phyloP scores from a whole-genome alignment of 2,888 invertebrate genomes.

The Trichacis sp. region DNA sequence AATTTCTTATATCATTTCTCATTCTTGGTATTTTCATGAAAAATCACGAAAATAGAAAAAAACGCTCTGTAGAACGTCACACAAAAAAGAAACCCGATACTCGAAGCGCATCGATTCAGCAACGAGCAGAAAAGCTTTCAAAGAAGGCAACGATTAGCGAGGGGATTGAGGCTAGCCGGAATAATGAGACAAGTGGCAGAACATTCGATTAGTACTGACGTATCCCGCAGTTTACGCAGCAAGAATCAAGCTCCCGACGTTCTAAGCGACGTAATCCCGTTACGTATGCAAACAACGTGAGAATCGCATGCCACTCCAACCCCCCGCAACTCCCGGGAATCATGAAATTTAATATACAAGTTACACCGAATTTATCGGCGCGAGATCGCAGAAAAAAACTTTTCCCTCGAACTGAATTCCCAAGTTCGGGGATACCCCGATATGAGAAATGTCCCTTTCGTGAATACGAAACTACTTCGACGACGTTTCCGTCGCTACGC shows the following conservation, averaged over 20 bases:
- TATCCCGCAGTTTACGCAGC: neutral
- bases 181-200: constrained; percentile 6
- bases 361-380: too few species aligned
- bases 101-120: neutral
- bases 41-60: too few species aligned
- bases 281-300: constrained; percentile 5
- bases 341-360: constrained; percentile 10
- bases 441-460: too few species aligned
- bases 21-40: too few species aligned
- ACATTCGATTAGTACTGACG: constrained; percentile 5
- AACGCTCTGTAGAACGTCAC: too few species aligned
- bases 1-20: too few species aligned
- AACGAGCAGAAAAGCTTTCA: neutral
- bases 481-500: too few species aligned
- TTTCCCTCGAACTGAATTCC: too few species aligned
- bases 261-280: constrained; percentile 1
- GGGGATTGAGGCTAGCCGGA: neutral
- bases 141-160: neutral
- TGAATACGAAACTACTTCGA: too few species aligned
- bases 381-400: too few species aligned
- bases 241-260: neutral
- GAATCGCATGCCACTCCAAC: neutral
- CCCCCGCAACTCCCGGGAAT: neutral
- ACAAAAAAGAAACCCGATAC: neutral
- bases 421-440: too few species aligned